Percentiles rank a stretch among this genome's conserved stretches.
phyloP scores from a whole-genome alignment of 2,888 invertebrate species.

The Sesamia inferens region DNA sequence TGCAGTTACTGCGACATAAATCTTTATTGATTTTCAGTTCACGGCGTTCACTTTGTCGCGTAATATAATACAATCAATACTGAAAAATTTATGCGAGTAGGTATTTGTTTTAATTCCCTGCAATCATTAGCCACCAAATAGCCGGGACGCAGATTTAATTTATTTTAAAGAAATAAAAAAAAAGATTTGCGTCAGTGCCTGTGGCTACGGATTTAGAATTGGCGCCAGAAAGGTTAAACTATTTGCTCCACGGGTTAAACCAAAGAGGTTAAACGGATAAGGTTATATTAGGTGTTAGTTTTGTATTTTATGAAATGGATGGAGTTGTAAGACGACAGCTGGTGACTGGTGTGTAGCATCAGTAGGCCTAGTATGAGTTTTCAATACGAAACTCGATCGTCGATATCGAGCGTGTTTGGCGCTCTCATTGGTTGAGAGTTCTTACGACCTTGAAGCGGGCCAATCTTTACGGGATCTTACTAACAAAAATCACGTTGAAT shows the following conservation, averaged over 20 bases:
- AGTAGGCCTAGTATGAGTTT: too few species aligned
- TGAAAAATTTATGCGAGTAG: constrained; percentile 15
- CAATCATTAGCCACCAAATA: constrained; percentile 22
- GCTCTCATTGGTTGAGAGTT: too few species aligned
- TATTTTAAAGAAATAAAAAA: constrained; percentile 28
- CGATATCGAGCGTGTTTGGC: too few species aligned
- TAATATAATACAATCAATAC: constrained; percentile 41
- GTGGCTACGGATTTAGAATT: constrained; percentile 39
- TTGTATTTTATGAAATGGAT: constrained; percentile 21
- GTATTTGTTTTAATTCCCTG: constrained; percentile 24
- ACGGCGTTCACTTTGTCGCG: constrained; percentile 26
- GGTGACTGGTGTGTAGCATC: too few species aligned
- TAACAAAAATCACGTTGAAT: too few species aligned
- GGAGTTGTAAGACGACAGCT: constrained; percentile 21
- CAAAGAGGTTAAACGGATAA: constrained; percentile 29
- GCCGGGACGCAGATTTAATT: constrained; percentile 31
- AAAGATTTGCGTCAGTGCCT: constrained; percentile 23
- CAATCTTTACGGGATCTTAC: too few species aligned
- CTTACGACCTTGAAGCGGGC: too few species aligned
- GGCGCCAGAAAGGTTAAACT: constrained; percentile 33
- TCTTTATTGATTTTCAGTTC: constrained; percentile 58
- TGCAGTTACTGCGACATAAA: constrained; percentile 36
- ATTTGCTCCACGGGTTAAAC: too few species aligned
- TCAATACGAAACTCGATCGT: too few species aligned
- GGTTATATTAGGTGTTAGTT: constrained; percentile 38